A percentile compares a stretch with the other conserved stretches of the same genome.
These are phyloP conservation scores for Chaetophractus vellerosus DNA, from an alignment of 2,797 vertebrate species.

Conservation along the genomic window DNA sequence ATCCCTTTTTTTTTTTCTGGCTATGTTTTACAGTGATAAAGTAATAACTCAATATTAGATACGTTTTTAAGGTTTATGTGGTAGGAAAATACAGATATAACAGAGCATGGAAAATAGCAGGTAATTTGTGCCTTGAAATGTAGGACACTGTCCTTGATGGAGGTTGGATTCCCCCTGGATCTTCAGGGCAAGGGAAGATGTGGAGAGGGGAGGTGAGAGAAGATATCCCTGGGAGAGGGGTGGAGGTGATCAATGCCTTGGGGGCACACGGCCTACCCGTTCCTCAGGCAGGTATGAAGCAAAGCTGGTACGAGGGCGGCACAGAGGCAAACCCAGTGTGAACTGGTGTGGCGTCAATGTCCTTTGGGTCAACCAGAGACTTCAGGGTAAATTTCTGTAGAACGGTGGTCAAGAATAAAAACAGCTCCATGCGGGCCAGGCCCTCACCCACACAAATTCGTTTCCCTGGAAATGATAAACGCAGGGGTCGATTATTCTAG, in stretches of 20 bases:
- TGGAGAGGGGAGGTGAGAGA: background rate
- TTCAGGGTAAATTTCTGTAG: too few species aligned
- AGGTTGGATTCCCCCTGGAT: background rate
- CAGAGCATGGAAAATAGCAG: background rate
- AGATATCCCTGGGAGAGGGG: rapidly evolving
- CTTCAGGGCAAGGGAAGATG: background rate
- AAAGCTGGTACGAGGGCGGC: too few species aligned
- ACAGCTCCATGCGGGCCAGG: background rate
- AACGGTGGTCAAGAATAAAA: too few species aligned
- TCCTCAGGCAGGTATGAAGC: slow-evolving; percentile 26
- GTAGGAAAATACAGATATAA: background rate
- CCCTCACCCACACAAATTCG: slow-evolving; percentile 86
- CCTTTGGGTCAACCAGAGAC: too few species aligned
- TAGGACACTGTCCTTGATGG: background rate
- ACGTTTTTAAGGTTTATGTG: background rate
- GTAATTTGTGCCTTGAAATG: background rate
- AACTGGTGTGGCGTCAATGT: slow-evolving; percentile 68
- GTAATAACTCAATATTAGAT: background rate
- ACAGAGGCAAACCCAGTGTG: background rate
- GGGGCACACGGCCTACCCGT: background rate
- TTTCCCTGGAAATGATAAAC: slow-evolving; percentile 62
- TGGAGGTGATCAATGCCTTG: background rate
- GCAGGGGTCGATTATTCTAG: background rate
- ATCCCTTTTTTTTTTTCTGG: slow-evolving; percentile 27
- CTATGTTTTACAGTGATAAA: background rate